Base-by-base conservation (phyloP, 2,797 vertebrate genomes). In the Pangasius mekongensis region DNA sequence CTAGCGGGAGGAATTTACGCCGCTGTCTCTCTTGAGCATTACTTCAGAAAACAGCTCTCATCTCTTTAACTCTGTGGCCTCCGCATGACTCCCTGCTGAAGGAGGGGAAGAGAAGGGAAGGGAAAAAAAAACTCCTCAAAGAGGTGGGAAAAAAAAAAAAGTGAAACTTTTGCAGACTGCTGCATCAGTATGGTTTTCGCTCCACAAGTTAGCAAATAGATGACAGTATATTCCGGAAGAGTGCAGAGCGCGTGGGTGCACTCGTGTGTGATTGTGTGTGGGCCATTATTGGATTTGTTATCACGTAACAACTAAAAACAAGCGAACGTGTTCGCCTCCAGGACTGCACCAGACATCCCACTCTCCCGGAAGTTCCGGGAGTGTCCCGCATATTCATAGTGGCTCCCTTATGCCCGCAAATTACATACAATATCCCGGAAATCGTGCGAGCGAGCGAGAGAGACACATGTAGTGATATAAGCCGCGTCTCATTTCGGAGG, bases 51-150 rank as follows among this genome's bases (percentile, higher is more conserved):
- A 92, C 87, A 73, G 24, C 93, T 93, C 90, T 93, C 94, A 95
- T 94, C 93, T 93, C 95, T 96, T 95, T 94, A 95, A 95, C 96
- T 95, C 95, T 94, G 94, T 96, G 95, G 94, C 95, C 96, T 94
- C 95, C 93, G 88, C 90, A 88, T 96, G 95, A 95, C 95, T 95
- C 94, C 92, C 84, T 71, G 91, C 92, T 93, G 94, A 91, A 93
- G 66, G 92, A 91, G 93, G 88, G 85, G 88, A 90, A 74, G 85
- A 64, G 90, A 91, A 92, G 87, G 91, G 90, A 88, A 86, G 89
- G 87, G 91, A 84, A 36, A 84, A 47, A 36, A 39, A 66, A 60
- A 54, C 24, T 36, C 10, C n/a, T 86, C 24, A 84, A 77, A 87
- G 58, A 43, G 13, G 80, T 22, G n/a, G 24, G 36, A 27, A 56